Evolutionary conservation across 37 sponge, comb jelly and placozoan genomes (phyloP), one percentile per base, ranked within the genome.

Genomic region (Ianthella basta): DNA sequence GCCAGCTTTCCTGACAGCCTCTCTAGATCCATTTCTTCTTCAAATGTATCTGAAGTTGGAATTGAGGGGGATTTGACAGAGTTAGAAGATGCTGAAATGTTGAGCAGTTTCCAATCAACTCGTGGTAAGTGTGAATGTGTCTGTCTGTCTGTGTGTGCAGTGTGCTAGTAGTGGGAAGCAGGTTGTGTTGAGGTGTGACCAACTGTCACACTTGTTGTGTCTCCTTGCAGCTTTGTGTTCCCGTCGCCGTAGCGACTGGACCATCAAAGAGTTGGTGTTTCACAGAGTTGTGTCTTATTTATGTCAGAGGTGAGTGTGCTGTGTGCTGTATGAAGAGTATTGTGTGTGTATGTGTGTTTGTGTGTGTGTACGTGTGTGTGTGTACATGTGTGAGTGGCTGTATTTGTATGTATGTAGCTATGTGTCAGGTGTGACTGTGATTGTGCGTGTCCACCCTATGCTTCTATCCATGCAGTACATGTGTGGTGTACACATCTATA

Each of bases 231-330:
- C 38, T 75, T 10, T 75, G n/a, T 75, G 78, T 10, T 50, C 78
- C 21, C 44, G 54, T 40, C 44, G 78, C 24, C 44, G 78, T 50
- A 75, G 78, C 54, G 25, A 40, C 44, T 75, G 78, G 78, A 75
- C 78, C 37, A 41, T 36, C 6, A 36, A 30, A 10, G 78, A 75
- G 41, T 50, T 75, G 38, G 24, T 75, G 44, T 75, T 53, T 40
- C 78, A 13, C 25, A 39, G 37, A 36, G 78, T 36, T n/a, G 78
- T 41, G 21, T 75, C 78, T 2, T 75, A 36, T 41, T 36, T 75
- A 8, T 75, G 78, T 39, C 44, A 75, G 24, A 75, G 41, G 78
- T 75, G n/a, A 75, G 78, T 75, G 21, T 10, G 2, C 29, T 44
- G 50, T n/a, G n/a, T 44, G 50, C 32, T 44, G 50, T 44, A 6